These are phyloP conservation scores for Meloidogyne exigua DNA, from an alignment of 1,140 invertebrate species.

Conservation along the genomic window DNA sequence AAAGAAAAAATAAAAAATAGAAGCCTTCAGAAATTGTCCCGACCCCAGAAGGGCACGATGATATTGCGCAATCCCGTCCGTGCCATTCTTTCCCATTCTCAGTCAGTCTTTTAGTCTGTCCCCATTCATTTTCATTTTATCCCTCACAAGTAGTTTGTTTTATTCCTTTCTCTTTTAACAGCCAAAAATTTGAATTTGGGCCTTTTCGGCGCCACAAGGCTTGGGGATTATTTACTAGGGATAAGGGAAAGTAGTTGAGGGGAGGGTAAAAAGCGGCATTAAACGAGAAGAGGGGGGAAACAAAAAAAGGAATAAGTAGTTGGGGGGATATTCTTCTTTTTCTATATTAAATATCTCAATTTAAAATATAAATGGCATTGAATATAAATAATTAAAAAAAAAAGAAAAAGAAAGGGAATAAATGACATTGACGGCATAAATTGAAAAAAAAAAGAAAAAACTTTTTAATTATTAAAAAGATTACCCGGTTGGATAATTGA, in stretches of 20 bases:
- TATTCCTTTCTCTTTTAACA: background rate
- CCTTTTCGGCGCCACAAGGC: background rate
- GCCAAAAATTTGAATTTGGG: conserved; percentile 1
- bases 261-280: too few species aligned
- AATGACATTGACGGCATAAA: background rate
- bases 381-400: background rate
- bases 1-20: background rate
- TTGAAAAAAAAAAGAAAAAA: background rate
- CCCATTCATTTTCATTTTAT: background rate
- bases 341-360: background rate
- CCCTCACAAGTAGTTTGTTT: background rate
- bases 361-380: background rate
- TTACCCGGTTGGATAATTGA: background rate
- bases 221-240: background rate
- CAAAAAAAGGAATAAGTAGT: too few species aligned
- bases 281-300: too few species aligned
- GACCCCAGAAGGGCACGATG: conserved; percentile 1
- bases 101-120: background rate
- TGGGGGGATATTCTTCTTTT: too few species aligned
- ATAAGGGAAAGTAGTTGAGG: background rate
- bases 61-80: background rate
- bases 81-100: conserved; percentile 4
- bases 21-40: background rate
- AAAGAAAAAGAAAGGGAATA: too few species aligned
- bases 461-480: background rate